Conservation (phyloP, 2,797 vertebrate genomes). For the Astyanax mexicanus region DNA sequence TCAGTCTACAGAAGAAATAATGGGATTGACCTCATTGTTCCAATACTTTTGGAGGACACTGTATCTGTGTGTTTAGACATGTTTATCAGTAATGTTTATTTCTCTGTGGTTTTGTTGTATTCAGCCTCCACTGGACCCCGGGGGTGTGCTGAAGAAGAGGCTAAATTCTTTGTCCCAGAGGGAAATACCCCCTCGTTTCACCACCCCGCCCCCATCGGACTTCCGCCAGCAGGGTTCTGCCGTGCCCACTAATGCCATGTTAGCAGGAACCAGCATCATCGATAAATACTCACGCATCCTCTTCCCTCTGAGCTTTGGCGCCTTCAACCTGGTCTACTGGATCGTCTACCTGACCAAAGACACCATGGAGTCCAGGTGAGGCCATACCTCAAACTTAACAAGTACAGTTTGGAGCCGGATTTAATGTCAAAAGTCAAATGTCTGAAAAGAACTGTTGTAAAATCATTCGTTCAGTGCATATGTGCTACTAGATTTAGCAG, state of each 20-base stretch:
- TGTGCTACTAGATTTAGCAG: too few species aligned
- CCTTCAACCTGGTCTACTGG: slow-evolving; percentile 98
- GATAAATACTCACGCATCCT: slow-evolving; percentile 97
- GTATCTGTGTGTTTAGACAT: too few species aligned
- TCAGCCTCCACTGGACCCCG: slow-evolving; percentile 80
- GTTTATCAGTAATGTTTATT: background rate
- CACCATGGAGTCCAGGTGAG: slow-evolving; percentile 90
- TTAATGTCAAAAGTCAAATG: too few species aligned
- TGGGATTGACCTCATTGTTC: too few species aligned
- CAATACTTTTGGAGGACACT: too few species aligned
- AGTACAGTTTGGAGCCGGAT: background rate
- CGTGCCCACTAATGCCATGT: slow-evolving; percentile 69
- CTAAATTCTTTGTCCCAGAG: slow-evolving; percentile 83
- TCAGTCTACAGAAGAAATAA: too few species aligned
- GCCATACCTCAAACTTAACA: background rate
- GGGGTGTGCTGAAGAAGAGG: slow-evolving; percentile 89
- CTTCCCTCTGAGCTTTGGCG: slow-evolving; percentile 94
- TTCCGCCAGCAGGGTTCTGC: slow-evolving; percentile 76
- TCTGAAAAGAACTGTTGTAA: too few species aligned
- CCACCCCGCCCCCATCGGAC: slow-evolving; percentile 73
- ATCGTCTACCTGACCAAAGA: slow-evolving; percentile 97
- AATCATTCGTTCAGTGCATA: too few species aligned
- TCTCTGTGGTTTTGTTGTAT: background rate
- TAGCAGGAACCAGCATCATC: slow-evolving; percentile 93
- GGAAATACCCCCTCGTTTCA: slow-evolving; percentile 76